These are phyloP conservation scores for Agonopterix heracliana DNA, from an alignment of 2,888 invertebrate species.

Conservation along the genomic window DNA sequence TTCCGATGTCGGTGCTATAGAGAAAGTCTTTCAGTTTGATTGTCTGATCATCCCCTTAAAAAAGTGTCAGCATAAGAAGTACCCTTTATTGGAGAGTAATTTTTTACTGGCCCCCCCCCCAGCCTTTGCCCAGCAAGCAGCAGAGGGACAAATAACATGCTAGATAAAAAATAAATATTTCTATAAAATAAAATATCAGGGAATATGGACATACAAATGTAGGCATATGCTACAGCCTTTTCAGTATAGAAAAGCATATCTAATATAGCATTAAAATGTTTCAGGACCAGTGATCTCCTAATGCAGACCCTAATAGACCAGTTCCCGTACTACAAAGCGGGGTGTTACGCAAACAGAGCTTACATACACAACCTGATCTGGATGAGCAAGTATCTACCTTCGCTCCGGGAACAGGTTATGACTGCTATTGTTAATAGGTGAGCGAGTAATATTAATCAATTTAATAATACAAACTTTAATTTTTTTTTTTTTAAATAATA, in stretches of 20 bases:
- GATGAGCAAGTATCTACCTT: constrained; percentile 84
- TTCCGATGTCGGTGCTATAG: too few species aligned
- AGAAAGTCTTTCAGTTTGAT: too few species aligned
- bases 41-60: too few species aligned
- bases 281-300: constrained; percentile 83
- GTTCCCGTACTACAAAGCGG: constrained; percentile 87
- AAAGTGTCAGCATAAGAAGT: too few species aligned
- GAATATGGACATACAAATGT: too few species aligned
- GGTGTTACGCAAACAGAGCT: constrained; percentile 81
- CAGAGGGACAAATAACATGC: too few species aligned
- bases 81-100: too few species aligned
- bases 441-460: constrained; percentile 22
- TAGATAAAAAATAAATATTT: too few species aligned
- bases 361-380: constrained; percentile 87
- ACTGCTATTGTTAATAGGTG: constrained; percentile 86
- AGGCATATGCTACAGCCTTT: too few species aligned
- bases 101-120: too few species aligned
- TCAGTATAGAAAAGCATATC: neutral
- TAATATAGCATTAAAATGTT: constrained; percentile 19
- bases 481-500: neutral
- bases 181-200: too few species aligned
- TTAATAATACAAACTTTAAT: neutral
- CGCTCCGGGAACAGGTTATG: constrained; percentile 81
- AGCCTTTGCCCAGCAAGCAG: too few species aligned
- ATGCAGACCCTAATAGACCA: constrained; percentile 77